Base-by-base conservation (phyloP, 2,888 invertebrate species). In the Rugalucina vietnamica region DNA sequence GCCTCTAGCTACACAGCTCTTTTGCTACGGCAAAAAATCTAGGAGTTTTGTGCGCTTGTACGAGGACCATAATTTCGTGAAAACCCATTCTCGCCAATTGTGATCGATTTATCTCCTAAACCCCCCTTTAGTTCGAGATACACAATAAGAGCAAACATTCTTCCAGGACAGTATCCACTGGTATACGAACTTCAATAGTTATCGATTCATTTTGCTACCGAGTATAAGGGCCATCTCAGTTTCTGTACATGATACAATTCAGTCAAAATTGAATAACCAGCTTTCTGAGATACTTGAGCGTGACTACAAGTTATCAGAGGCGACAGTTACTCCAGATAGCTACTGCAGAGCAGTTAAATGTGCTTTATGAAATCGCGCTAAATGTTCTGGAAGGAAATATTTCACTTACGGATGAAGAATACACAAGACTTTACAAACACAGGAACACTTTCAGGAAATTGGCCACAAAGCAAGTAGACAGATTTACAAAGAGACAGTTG, bases 131-230 rank as follows among this genome's bases (percentile, higher is more conserved):
- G 49, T 37, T 49, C 73, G 18, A 29, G 50, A 29, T 73, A 73
- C 49, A 73, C 32, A 24, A 14, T 73, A 37, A 49, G 49, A 32
- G 18, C 34, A 49, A 73, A 73, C 73, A 27, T 73, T 29, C n/a
- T 73, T 32, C 73, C 73, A 32, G 73, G 73, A 43, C 73, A 73
- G 29, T 32, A 49, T 49, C 73, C 73, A 0, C 29, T 73, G 34
- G 49, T 73, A 29, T 73, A 37, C 73, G 73, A 73, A 49, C 49
- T 73, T 27, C 27, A 73, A 50, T 73, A 54, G 54, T 18, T 54
- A n/a, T 8, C 14, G 36, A 54, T 18, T 54, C 8, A 54, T 54
- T 8, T 54, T 54, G n/a, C 14, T 54, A 18, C 14, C n/a, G 54
- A 54, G n/a, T n/a, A 54, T 18, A 54, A 54, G 14, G 4, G 54